Evolutionary conservation across 2,888 invertebrate species (phyloP), one percentile per base, ranked within the genome.

Genomic region (Cremastinae sp.): DNA sequence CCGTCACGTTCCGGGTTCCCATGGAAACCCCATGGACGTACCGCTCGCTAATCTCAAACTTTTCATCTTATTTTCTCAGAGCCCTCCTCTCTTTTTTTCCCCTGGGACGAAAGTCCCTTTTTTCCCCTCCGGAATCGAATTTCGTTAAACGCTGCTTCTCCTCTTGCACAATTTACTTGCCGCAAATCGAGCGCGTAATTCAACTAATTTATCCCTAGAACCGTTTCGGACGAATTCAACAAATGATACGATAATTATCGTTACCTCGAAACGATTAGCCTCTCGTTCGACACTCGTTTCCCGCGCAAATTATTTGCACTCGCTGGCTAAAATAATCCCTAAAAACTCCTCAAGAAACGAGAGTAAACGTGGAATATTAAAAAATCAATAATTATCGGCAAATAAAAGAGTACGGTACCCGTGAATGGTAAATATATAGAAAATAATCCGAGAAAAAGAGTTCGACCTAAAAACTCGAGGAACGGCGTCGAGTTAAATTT

Each of bases 21-120:
- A 86, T 86, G 83, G 86, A 79, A 84, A 86, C 86, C 41, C 41
- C 82, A 84, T 75, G 78, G 82, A 79, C 82, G 79, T 80, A 79
- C 65, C 51, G 62, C 62, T 49, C 71, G 73, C 64, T 75, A 72
- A 76, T 76, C 74, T 69, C 64, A 69, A 56, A 62, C 59, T 43
- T 38, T 53, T 28, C 28, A 28, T 28, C 28, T 5, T 28, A 28
- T 28, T 28, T 28, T 28, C 28, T 28, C 28, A 28, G n/a, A n/a
- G 10, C 51, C 38, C 36, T 28, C 28, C 5, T 28, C 28, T 2
- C 28, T 28, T 28, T 28, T 28, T 28, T 28, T 5, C 28, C 28
- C 28, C 2, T 5, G 28, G 5, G 28, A 28, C 28, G 2, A 28
- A 28, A 28, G 28, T 14, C 14, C 7, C 22, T 38, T 41, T 12